Conservation (phyloP, 2,888 invertebrate species). For the Nebria salina region DNA sequence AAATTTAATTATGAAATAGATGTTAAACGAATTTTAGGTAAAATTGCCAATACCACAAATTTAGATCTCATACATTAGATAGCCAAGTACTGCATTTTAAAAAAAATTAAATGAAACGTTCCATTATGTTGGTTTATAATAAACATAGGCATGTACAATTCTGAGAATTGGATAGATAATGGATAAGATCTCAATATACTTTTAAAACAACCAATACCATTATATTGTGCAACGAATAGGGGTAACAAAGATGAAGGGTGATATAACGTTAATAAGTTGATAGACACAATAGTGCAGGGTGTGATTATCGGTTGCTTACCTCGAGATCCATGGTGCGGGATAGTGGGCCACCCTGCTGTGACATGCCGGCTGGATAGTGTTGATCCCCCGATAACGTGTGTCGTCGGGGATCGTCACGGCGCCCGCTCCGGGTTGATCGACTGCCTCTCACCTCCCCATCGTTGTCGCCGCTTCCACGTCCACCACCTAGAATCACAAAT, state of each 20-base stretch:
- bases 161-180: not conserved
- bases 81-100: no score
- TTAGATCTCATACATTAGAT: no score
- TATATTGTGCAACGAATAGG: not conserved
- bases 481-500: not conserved
- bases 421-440: conserved; percentile 65
- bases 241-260: not conserved
- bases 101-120: no score
- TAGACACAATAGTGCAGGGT: not conserved
- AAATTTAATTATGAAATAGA: no score
- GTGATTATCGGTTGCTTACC: conserved; percentile 64
- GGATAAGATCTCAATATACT: not conserved
- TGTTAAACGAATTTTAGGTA: no score
- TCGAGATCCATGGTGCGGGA: conserved; percentile 79
- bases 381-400: conserved; percentile 85
- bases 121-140: no score
- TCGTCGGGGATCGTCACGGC: conserved; percentile 82
- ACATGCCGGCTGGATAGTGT: conserved; percentile 70
- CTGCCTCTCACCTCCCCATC: conserved; percentile 60
- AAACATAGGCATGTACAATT: no score
- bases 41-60: no score
- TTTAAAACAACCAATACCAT: not conserved
- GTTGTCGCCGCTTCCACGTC: conserved; percentile 52
- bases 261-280: not conserved
- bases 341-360: conserved; percentile 66